Conservation (phyloP, 1,140 invertebrate genomes). For the Drosophila burlai region DNA sequence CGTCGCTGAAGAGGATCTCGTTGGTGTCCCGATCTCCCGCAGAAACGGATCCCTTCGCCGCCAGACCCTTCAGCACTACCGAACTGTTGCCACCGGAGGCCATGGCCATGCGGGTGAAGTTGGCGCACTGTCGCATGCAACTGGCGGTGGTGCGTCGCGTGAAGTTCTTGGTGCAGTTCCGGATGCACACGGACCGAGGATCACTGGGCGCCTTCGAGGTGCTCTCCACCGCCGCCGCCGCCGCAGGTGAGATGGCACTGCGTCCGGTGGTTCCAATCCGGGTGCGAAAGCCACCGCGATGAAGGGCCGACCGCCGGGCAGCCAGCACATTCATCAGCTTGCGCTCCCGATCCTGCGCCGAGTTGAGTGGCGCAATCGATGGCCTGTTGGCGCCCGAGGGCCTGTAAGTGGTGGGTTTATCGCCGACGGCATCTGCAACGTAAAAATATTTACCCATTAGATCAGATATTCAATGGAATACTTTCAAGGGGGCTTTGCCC, state of each 20-base stretch:
- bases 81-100: constrained; percentile 44
- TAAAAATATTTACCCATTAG: constrained; percentile 28
- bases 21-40: constrained; percentile 71
- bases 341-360: constrained; percentile 85
- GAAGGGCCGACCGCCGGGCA: constrained; percentile 85
- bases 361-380: constrained; percentile 61
- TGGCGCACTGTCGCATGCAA: constrained; percentile 81
- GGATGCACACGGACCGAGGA: constrained; percentile 77
- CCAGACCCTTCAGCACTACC: constrained; percentile 42
- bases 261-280: constrained; percentile 76
- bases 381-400: constrained; percentile 54
- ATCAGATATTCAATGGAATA: constrained; percentile 19
- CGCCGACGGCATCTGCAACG: constrained; percentile 67
- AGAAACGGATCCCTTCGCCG: constrained; percentile 2
- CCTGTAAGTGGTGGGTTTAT: constrained; percentile 74
- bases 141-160: constrained; percentile 81
- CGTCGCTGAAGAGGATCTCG: constrained; percentile 83
- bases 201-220: constrained; percentile 79
- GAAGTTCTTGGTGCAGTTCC: constrained; percentile 84
- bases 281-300: constrained; percentile 85
- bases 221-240: constrained; percentile 63
- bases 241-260: constrained; percentile 59
- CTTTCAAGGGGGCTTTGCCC: constrained; percentile 6
- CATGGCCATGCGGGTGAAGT: constrained; percentile 76
- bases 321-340: constrained; percentile 86